Base-by-base conservation (phyloP, 2,888 invertebrate species). In the Aproaerema taeniolella region DNA sequence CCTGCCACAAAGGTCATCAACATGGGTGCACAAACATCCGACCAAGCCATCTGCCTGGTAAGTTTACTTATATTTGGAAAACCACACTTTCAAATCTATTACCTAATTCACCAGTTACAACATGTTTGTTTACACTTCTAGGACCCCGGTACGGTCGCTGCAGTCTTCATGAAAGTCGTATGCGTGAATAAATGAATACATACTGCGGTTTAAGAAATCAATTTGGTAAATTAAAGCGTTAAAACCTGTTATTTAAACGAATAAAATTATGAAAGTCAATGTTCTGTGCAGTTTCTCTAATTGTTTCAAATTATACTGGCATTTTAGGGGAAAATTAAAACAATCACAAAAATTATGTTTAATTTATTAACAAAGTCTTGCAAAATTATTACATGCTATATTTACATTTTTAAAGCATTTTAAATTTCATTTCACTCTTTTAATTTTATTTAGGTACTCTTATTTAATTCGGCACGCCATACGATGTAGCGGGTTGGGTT, bases 401-500 rank as follows among this genome's bases (percentile, higher is more conserved):
- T 39, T 39, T 39, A 42, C 39, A 42, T 35, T 15, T 29, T 20
- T 32, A 32, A 28, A 35, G 35, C 35, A 35, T 13, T 13, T 16
- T 14, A 12, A 33, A 28, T 9, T 12, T 28, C 26, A 39, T 4
- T 13, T 30, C 9, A 31, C 2, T 28, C 8, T 31, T 9, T 28
- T 20, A n/a, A n/a, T 4, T 37, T 34, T 24, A 15, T 25, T 9
- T 3, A 15, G 0, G 28, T 16, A 12, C 10, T 12, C 28, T 20
- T 28, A 30, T 42, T 68, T 61, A 79, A 52, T 74, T 73, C 11
- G 83, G 80, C 33, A 61, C 50, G 26, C 85, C 85, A 41, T 85
- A 85, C 5, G 71, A 61, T 31, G 52, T 42, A 5, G 71, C 68
- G 15, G 79, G 79, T 49, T 74, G 70, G 10, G 60, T 60, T 40